Conservation (phyloP, 1,140 invertebrate genomes). For the Wiebesia pumilae region DNA sequence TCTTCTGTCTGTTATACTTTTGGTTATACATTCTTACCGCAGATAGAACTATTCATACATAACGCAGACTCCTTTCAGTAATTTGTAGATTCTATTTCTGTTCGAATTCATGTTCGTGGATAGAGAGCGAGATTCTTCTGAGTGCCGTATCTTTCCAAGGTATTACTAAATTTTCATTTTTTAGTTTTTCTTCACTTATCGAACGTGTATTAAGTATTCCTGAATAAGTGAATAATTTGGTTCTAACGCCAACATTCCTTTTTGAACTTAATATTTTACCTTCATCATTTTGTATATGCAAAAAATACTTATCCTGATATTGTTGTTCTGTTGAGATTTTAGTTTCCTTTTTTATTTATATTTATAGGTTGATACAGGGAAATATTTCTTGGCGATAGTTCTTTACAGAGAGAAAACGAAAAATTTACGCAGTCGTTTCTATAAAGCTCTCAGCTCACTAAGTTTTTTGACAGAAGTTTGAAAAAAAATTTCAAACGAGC, state of each 20-base stretch:
- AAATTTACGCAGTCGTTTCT: background rate
- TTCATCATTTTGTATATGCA: background rate
- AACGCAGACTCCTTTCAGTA: conserved; percentile 15
- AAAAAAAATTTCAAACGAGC: conserved; percentile 16
- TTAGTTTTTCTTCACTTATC: background rate
- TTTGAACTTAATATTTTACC: conserved; percentile 35
- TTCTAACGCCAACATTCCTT: background rate
- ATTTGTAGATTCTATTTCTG: conserved; percentile 42
- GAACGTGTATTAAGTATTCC: background rate
- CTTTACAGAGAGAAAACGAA: background rate
- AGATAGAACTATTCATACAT: conserved; percentile 40
- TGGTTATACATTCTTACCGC: background rate
- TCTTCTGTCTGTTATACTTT: background rate
- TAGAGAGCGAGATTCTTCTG: conserved; percentile 8
- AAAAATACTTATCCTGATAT: background rate
- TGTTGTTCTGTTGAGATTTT: background rate
- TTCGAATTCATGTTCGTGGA: conserved; percentile 14
- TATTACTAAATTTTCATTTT: conserved; percentile 26
- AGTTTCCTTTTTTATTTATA: background rate
- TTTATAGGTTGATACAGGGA: background rate
- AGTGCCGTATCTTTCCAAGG: background rate
- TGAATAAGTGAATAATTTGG: background rate
- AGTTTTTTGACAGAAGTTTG: background rate
- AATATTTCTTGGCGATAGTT: background rate
- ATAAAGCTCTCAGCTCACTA: background rate